Base-by-base conservation (phyloP, 1,140 invertebrate genomes). In the Mya arenaria region DNA sequence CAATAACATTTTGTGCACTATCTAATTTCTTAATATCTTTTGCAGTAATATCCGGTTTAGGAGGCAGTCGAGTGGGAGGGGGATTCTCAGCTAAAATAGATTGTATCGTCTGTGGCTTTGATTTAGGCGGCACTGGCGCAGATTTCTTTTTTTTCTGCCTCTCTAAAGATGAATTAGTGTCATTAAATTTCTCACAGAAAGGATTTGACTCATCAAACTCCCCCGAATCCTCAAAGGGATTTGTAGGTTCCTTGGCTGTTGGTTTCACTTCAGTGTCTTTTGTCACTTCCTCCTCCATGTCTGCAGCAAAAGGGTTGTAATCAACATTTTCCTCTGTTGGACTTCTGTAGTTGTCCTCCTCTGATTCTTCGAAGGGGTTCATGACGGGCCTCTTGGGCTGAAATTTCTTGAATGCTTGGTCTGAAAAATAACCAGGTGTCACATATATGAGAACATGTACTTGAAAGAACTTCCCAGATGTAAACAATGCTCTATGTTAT, bases 301-400 rank as follows among this genome's bases (percentile, higher is more conserved):
- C 41, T 28, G 80, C 75, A 30, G 65, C 66, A 56, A 80, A 83
- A 23, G 84, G 84, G 32, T 80, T 80, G 8, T 15, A 10, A 30
- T 32, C 58, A 32, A 4, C 48, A n/a, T 60, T 37, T 8, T 80
- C 77, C 34, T 34, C 28, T n/a, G 55, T 36, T 10, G 77, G 63
- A 62, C 65, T 78, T 34, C 78, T 55, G 25, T 78, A 75, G n/a
- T 83, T 66, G 17, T 87, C 83, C n/a, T 85, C 83, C 4, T 83
- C 80, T 10, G 79, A 34, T 1, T 89, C 84, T 44, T 84, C 87
- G 82, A 89, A 89, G n/a, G 89, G 89, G 74, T 89, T 89, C 2
- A 77, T 30, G 19, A 66, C 39, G n/a, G 68, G 65, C 60, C 83
- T 85, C 41, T 80, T 82, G 25, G 73, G 74, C 71, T 77, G 66